Evolutionary conservation across 2,888 invertebrate genomes (phyloP), one percentile per base, ranked within the genome.

Genomic region (Eretmocerus hayati): DNA sequence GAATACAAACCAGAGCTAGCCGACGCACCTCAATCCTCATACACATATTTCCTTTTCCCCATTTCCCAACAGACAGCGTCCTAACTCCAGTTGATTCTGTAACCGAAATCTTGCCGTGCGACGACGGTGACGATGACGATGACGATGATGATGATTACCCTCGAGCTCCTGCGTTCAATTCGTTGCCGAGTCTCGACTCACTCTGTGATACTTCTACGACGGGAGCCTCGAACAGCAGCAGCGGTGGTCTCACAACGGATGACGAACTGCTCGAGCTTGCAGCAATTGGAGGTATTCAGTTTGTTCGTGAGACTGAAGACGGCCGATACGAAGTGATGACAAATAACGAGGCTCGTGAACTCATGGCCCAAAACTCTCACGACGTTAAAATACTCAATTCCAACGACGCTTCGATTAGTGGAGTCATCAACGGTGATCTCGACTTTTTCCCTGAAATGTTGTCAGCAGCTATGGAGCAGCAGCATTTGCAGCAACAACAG

Each of bases 321-420:
- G 73, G 72, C 45, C 67, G 67, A 54, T 73, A 71, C 57, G 72
- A 72, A 54, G 69, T 72, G 39, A 66, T 68, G 60, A 67, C 67
- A n/a, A 69, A 66, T 54, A 69, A 61, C 54, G 72, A 73, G 41
- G 72, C 72, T 5, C 64, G 72, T 3, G 66, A 71, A 48, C 55
- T 72, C 47, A 72, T 72, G 67, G 65, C 66, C 1, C 70, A 71
- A 58, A 70, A 69, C 55, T 66, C 68, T 4, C 69, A 69, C 48
- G 69, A 70, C 49, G 63, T 70, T 38, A 67, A 68, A 42, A 67
- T 70, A 23, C 61, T 70, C 35, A 67, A 67, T 37, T 60, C 65
- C 22, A 65, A 66, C 46, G 67, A 68, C 48, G 66, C 66, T 20
- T 64, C 65, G 19, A 64, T 69, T 48, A 43, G 45, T 21, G 43